Base-by-base conservation (phyloP, 1,140 invertebrate species). In the Drosophila subobscura region DNA sequence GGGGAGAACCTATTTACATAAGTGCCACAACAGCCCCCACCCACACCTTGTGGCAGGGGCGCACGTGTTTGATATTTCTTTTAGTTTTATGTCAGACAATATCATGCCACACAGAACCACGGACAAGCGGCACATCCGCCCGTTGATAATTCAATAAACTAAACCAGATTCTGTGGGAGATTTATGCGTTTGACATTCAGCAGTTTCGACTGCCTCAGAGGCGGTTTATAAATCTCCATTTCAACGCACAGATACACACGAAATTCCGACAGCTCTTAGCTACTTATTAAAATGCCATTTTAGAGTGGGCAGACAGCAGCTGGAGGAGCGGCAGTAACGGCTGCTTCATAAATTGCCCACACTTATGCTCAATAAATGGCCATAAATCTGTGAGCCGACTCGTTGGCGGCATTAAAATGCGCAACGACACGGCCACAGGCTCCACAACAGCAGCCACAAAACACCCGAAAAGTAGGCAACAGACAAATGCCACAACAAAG, bases 71-170 rank as follows among this genome's bases (percentile, higher is more conserved):
- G 77, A 71, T 81, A 88, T 78, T 81, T 81, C 78, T 55, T 74
- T 71, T 85, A 85, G 77, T 85, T 86, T 81, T 86, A 81, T 80
- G 77, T 75, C 81, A 63, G 59, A 73, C 52, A 72, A 58, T 75
- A 74, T 81, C 61, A 79, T 44, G 40, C 54, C 16, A 45, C 44
- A 56, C 47, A 52, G 41, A 44, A 58, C 37, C 40, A 50, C 55
- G 50, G 42, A 20, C 16, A 20, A 20, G 16, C 16, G 16, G 45
- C 37, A 68, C 55, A 33, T 46, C 40, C 44, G 53, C 53, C 46
- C 63, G 57, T 55, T 85, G 79, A 85, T 85, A 85, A 85, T 85
- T 85, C 81, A 85, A 85, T 85, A 85, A 85, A 85, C 81, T 86
- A 86, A 81, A 68, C 73, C 80, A 88, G 77, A 77, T 71, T 88